A percentile compares a stretch with the other conserved stretches of the same genome.
Evolutionary conservation across 2,888 invertebrate species (phyloP).

Genomic region (Ypsolopha sequella): DNA sequence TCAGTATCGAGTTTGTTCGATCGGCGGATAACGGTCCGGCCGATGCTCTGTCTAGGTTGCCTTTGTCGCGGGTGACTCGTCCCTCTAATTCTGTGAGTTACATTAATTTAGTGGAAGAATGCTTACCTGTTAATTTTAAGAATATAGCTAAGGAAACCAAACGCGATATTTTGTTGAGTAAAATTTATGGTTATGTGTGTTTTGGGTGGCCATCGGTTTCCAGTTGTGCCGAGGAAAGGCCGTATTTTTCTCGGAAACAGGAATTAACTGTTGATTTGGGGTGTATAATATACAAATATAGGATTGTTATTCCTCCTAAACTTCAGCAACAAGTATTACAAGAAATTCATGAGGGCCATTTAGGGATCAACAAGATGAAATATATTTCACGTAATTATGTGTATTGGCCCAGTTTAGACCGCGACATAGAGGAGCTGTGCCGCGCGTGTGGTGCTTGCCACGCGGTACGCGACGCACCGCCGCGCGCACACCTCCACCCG

Average conservation of each 20-base stretch:
- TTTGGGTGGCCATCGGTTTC: neutral
- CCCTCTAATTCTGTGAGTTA: too few species aligned
- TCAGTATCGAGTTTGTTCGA: too few species aligned
- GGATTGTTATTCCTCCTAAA: neutral
- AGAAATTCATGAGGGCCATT: neutral
- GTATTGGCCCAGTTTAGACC: neutral
- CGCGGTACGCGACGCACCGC: slow-evolving; percentile 12
- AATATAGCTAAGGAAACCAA: neutral
- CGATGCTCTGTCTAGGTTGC: too few species aligned
- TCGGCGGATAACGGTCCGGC: too few species aligned
- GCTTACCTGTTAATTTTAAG: neutral
- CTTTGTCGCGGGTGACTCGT: too few species aligned
- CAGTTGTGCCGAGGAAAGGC: neutral
- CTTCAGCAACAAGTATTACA: neutral
- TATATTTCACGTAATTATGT: too few species aligned
- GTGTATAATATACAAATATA: neutral
- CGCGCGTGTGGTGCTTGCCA: neutral
- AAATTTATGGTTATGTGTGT: neutral
- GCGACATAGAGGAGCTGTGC: neutral
- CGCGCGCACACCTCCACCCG: slow-evolving; percentile 11
- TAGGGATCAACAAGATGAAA: neutral
- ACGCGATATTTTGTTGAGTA: neutral
- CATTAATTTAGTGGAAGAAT: neutral
- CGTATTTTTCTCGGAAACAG: neutral
- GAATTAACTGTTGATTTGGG: neutral